Evolutionary conservation across 2,888 invertebrate species (phyloP).

Genomic region (Darwinula stevensoni): DNA sequence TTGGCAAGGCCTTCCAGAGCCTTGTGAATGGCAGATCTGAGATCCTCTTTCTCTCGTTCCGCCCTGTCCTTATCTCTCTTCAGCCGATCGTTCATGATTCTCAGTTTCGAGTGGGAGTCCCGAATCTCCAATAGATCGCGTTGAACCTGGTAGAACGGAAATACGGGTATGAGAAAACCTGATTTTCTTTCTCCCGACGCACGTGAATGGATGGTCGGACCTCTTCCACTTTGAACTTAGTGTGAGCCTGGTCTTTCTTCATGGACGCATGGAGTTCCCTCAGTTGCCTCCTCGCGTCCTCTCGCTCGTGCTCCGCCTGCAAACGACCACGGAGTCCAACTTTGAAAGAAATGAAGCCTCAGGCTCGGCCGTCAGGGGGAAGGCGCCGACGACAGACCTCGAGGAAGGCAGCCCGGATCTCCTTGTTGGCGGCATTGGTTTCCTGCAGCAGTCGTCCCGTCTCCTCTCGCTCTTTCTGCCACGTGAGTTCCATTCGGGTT

Average conservation of each 20-base stretch:
- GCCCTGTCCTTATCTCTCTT: slow-evolving; percentile 57
- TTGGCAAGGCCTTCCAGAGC: slow-evolving; percentile 5
- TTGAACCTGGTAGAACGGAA: slow-evolving; percentile 28
- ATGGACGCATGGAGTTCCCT: slow-evolving; percentile 53
- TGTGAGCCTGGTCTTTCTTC: slow-evolving; percentile 68
- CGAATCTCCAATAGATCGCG: slow-evolving; percentile 59
- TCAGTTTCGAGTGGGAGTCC: slow-evolving; percentile 65
- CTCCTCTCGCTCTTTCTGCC: slow-evolving; percentile 79
- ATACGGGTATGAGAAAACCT: slow-evolving; percentile 6
- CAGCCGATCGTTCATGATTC: slow-evolving; percentile 67
- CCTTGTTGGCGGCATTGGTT: slow-evolving; percentile 19
- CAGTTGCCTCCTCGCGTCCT: slow-evolving; percentile 53
- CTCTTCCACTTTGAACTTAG: slow-evolving; percentile 40
- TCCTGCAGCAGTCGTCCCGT: slow-evolving; percentile 67
- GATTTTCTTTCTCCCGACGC: too few species aligned
- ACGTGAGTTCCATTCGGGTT: slow-evolving; percentile 61
- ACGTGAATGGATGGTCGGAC: slow-evolving; percentile 13
- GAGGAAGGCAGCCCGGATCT: neutral
- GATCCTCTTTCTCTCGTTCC: slow-evolving; percentile 28
- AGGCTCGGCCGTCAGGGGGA: too few species aligned
- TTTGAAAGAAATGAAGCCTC: too few species aligned
- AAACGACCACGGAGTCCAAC: too few species aligned
- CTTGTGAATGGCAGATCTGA: slow-evolving; percentile 3
- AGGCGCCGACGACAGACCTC: too few species aligned
- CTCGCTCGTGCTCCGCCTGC: slow-evolving; percentile 42